A percentile compares a stretch with the other conserved stretches of the same genome.
These are phyloP conservation scores for Adelosebastes latens DNA, from an alignment of 2,797 vertebrate species.

Conservation along the genomic window DNA sequence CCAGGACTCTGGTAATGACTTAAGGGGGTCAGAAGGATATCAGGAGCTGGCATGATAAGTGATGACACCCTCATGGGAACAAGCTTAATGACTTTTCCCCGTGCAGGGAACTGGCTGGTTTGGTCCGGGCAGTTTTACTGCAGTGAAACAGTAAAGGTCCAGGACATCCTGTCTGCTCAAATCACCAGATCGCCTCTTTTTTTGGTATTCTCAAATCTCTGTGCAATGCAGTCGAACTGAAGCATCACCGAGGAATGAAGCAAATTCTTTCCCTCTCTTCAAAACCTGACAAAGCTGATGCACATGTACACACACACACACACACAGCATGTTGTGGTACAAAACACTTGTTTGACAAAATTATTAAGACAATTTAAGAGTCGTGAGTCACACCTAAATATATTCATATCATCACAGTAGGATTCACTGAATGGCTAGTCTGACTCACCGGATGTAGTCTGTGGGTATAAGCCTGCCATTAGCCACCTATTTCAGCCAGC, in stretches of 20 bases:
- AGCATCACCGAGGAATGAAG: not conserved
- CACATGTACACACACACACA: not conserved
- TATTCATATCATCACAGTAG: not conserved
- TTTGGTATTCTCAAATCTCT: not conserved
- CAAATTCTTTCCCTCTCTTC: not conserved
- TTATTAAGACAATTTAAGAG: not conserved
- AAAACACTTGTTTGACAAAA: too few species aligned
- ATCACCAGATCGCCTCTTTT: conserved; percentile 11
- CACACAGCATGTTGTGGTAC: too few species aligned
- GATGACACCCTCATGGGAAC: conserved; percentile 71
- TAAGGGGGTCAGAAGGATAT: conserved; percentile 75
- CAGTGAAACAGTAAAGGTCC: conserved; percentile 51
- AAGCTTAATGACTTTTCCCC: conserved; percentile 72
- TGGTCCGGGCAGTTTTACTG: conserved; percentile 51
- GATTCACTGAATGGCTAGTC: not conserved
- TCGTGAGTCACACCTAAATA: not conserved
- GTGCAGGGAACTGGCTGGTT: conserved; percentile 47
- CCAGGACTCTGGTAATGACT: conserved; percentile 67
- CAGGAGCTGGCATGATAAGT: conserved; percentile 71
- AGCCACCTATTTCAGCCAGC: not conserved
- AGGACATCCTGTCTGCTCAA: conserved; percentile 31
- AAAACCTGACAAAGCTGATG: not conserved
- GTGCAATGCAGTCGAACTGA: conserved; percentile 5
- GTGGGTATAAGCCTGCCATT: not conserved
- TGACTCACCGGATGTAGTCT: not conserved